Evolutionary conservation across 2,797 vertebrate species (phyloP).

Genomic region (Malacoctenus gilli): DNA sequence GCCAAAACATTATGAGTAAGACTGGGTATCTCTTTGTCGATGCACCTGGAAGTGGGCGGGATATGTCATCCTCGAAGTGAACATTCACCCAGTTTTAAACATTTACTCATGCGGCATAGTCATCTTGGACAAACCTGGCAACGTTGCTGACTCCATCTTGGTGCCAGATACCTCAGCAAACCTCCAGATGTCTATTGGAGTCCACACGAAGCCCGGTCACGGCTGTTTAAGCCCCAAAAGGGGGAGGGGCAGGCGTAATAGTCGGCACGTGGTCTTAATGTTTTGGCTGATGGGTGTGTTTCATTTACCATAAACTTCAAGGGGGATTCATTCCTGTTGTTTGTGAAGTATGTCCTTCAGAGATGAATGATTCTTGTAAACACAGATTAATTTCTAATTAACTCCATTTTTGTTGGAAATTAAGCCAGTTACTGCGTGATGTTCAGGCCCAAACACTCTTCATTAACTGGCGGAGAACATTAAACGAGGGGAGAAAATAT

Average conservation of each 20-base stretch:
- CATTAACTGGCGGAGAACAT: conserved; percentile 45
- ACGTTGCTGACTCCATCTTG: no score
- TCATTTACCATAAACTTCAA: conserved; percentile 7
- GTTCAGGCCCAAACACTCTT: conserved; percentile 19
- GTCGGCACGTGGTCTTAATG: no score
- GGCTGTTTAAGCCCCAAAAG: no score
- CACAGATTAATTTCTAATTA: conserved; percentile 20
- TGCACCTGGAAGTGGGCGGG: no score
- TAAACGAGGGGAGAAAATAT: conserved; percentile 47
- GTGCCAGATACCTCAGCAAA: no score
- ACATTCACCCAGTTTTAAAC: conserved; percentile 14
- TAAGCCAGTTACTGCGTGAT: conserved; percentile 13
- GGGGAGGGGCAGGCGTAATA: no score
- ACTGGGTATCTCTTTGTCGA: no score
- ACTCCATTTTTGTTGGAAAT: conserved; percentile 19
- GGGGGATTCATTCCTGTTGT: neutral
- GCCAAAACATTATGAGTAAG: no score
- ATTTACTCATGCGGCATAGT: conserved; percentile 8
- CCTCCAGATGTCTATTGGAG: no score
- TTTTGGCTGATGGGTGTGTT: neutral
- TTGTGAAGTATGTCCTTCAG: conserved; percentile 22
- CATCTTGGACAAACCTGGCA: no score
- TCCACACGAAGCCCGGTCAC: no score
- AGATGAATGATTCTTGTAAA: conserved; percentile 17
- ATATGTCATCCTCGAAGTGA: neutral